A percentile compares a stretch with the other conserved stretches of the same genome.
Conservation (phyloP, 2,113 vertebrate species). For the Sphaerodactylus townsendi region DNA sequence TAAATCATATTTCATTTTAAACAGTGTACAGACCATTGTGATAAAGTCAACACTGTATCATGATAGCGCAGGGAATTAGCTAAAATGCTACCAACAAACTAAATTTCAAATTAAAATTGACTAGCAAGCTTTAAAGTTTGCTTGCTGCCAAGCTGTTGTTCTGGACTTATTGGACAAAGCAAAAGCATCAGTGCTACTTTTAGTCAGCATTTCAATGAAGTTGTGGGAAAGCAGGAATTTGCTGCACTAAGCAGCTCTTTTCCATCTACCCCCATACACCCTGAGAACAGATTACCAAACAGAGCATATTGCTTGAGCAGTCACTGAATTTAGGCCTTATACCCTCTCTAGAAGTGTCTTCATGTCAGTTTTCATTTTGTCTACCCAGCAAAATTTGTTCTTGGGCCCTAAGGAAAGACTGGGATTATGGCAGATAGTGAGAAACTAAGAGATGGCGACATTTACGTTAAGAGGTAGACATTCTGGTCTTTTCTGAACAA, state of each 20-base stretch:
- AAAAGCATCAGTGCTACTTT: not conserved
- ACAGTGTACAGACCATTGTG: not conserved
- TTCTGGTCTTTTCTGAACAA: too few species aligned
- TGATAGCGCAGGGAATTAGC: not conserved
- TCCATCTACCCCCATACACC: constrained; percentile 2
- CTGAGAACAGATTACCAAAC: constrained; percentile 31
- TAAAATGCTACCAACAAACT: not conserved
- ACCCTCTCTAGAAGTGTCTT: not conserved
- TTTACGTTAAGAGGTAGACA: not conserved
- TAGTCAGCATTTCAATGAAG: constrained; percentile 20
- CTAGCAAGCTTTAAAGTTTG: not conserved
- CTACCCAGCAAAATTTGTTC: not conserved
- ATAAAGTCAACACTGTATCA: not conserved
- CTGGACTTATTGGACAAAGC: not conserved
- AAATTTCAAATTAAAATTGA: not conserved
- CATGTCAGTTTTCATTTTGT: not conserved
- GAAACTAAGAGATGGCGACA: not conserved
- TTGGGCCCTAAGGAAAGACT: not conserved
- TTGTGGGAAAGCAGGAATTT: constrained; percentile 7
- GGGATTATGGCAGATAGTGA: not conserved
- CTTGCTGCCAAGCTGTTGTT: not conserved
- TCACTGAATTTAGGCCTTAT: not conserved
- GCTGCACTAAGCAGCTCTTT: constrained; percentile 40
- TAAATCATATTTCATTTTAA: not conserved
- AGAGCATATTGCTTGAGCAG: not conserved